A percentile compares a stretch with the other conserved stretches of the same genome.
Evolutionary conservation across 2,797 vertebrate genomes (phyloP).

Genomic region (Lagodon rhomboides): DNA sequence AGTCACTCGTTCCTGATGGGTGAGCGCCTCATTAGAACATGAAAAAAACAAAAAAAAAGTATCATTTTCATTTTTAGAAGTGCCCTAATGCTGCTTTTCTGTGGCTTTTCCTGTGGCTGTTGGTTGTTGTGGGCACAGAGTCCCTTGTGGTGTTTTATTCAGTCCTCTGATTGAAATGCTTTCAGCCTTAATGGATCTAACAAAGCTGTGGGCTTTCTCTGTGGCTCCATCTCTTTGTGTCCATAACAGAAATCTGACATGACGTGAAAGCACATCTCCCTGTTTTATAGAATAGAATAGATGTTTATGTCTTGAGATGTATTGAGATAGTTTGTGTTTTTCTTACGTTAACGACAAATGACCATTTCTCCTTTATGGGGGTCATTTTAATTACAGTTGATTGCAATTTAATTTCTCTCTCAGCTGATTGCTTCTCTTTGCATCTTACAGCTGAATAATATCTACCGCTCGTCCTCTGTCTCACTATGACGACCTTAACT

Average conservation of each 20-base stretch:
- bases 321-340: background rate
- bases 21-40: background rate
- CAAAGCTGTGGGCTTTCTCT: conserved; percentile 6
- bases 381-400: conserved; percentile 45
- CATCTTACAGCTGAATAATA: conserved; percentile 17
- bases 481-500: background rate
- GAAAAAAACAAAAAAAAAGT: background rate
- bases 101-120: background rate
- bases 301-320: too few relatives aligned
- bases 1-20: background rate
- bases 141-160: conserved; percentile 18
- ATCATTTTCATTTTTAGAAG: background rate
- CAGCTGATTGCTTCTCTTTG: conserved; percentile 16
- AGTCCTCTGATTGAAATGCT: conserved; percentile 36
- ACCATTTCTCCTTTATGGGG: conserved; percentile 4
- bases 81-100: conserved; percentile 5
- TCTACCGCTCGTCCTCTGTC: background rate
- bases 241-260: background rate
- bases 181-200: conserved; percentile 11
- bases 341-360: background rate
- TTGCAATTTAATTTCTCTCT: conserved; percentile 2
- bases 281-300: too few relatives aligned
- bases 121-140: conserved; percentile 2
- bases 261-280: background rate
- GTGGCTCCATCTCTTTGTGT: background rate